Base-by-base conservation (phyloP, 1,140 invertebrate species). In the Achatina immaculata region DNA sequence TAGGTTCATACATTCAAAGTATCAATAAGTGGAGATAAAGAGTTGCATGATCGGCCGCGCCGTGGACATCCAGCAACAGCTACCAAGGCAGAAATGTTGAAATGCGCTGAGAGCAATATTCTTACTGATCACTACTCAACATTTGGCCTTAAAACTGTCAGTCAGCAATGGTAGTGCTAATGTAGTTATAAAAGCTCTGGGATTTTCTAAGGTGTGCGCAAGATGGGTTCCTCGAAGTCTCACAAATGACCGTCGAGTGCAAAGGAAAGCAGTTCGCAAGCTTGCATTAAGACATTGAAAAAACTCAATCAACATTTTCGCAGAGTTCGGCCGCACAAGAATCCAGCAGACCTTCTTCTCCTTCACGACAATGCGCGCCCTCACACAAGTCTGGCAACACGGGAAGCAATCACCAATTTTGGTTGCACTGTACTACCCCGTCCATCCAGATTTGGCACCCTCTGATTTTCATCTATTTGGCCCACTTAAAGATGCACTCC, bases 201-300 rank as follows among this genome's bases (percentile, higher is more conserved):
- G 58, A 62, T 62, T 62, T 62, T 62, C 58, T 62, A 62, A 62
- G 28, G 58, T 62, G 28, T 31, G 58, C 58, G n/a, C 58, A 62
- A 62, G 58, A 62, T 62, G 58, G 58, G n/a, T 62, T 62, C 58
- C n/a, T 62, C 58, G 28, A 62, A 62, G 58, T 31, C n/a, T 62
- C 58, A 62, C 28, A 62, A 62, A 28, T 62, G 58, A 62, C 28
- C 28, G 6, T 28, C 28, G 58, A 62, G 2, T 62, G 58, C 58
- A 62, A 62, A 31, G 58, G 58, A 62, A 62, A 62, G 58, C 16
- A 62, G 31, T 62, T 62, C 28, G 58, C n/a, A 62, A 62, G 58
- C 58, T 62, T 62, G 31, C 58, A 62, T 62, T 62, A 62, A 62
- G n/a, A 62, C 58, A 62, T 62, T 62, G 58, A 62, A 62, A 62